Evolutionary conservation across 2,797 vertebrate species (phyloP).

Genomic region (Etheostoma nigrum): DNA sequence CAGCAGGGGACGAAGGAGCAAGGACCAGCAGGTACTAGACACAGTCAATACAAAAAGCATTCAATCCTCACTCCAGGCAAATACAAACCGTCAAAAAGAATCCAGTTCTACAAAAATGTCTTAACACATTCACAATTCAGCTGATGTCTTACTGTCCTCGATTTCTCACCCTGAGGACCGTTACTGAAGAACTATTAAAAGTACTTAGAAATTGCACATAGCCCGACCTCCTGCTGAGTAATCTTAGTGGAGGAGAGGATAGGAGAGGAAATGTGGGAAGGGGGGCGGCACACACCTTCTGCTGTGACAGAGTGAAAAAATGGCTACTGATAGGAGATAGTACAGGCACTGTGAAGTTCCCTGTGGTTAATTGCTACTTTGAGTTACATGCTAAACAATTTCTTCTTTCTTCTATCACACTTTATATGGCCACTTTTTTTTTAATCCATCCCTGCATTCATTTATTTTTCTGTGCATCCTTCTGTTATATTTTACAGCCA

Average conservation of each 20-base stretch:
- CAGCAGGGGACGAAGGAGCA: conserved; percentile 85
- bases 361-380: conserved; percentile 46
- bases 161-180: conserved; percentile 43
- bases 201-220: conserved; percentile 59
- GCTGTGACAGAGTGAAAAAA: conserved; percentile 57
- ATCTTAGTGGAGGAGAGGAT: conserved; percentile 47
- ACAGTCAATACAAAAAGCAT: conserved; percentile 2
- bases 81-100: conserved; percentile 6
- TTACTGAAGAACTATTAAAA: conserved; percentile 66
- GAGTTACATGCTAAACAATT: conserved; percentile 44
- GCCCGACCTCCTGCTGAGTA: conserved; percentile 65
- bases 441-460: conserved; percentile 26
- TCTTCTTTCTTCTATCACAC: conserved; percentile 43
- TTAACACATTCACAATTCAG: conserved; percentile 19
- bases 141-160: conserved; percentile 39
- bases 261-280: conserved; percentile 36
- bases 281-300: conserved; percentile 66
- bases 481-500: conserved; percentile 66
- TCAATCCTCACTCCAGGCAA: background rate
- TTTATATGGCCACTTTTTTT: conserved; percentile 35
- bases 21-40: conserved; percentile 82
- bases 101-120: conserved; percentile 3
- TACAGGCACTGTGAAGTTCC: conserved; percentile 44
- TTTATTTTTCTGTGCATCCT: conserved; percentile 36
- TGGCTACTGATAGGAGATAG: conserved; percentile 36